These are phyloP conservation scores for Tetraodon nigroviridis DNA, from an alignment of 2,113 vertebrate genomes.

Conservation along the genomic window DNA sequence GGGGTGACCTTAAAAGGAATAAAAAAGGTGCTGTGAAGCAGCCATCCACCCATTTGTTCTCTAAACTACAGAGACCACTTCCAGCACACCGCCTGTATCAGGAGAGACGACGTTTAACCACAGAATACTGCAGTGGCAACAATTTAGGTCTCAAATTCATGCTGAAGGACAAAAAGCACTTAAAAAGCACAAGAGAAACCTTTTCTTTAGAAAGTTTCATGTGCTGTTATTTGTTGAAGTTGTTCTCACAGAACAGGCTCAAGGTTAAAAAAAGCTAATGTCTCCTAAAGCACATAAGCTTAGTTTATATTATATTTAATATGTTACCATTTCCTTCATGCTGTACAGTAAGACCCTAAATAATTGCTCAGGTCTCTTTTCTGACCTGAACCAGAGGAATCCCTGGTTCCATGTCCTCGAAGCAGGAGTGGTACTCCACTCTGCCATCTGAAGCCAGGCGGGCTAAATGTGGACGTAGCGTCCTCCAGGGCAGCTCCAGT, in stretches of 20 bases:
- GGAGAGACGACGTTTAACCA: neutral
- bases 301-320: too few relatives aligned
- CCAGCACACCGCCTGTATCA: neutral
- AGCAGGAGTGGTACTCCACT: constrained; percentile 85
- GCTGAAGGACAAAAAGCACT: too few relatives aligned
- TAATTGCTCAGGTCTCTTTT: neutral
- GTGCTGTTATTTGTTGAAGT: too few relatives aligned
- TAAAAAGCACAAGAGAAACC: too few relatives aligned
- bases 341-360: too few relatives aligned
- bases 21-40: neutral
- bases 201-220: too few relatives aligned
- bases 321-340: too few relatives aligned
- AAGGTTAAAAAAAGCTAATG: too few relatives aligned
- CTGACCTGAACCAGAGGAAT: constrained; percentile 78
- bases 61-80: too few relatives aligned
- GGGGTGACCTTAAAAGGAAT: constrained; percentile 75
- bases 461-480: constrained; percentile 76
- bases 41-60: too few relatives aligned
- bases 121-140: neutral
- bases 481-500: constrained; percentile 90
- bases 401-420: constrained; percentile 79
- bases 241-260: too few relatives aligned
- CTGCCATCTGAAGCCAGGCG: constrained; percentile 70
- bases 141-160: neutral
- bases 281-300: too few relatives aligned